phyloP scores from a whole-genome alignment of 2,797 vertebrate species.

The Rhabdomys pumilio region DNA sequence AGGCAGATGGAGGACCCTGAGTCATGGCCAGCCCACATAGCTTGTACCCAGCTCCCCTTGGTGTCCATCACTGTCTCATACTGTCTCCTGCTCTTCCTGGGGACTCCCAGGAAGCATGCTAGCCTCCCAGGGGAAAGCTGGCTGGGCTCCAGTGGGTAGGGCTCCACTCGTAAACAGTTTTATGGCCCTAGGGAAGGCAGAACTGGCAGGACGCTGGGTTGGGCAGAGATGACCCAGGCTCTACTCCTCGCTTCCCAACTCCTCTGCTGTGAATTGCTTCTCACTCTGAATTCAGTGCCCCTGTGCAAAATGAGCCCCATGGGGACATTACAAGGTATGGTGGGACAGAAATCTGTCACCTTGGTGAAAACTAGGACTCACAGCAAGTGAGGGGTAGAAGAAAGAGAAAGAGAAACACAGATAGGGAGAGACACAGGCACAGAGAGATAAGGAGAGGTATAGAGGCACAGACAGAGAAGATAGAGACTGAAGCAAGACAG shows the following conservation, averaged over 20 bases:
- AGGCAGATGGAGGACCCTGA: not conserved
- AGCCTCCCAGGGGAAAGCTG: not conserved
- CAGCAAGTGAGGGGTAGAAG: not conserved
- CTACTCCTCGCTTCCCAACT: not conserved
- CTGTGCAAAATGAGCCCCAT: rapidly evolving
- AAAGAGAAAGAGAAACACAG: not conserved
- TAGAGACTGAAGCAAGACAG: not conserved
- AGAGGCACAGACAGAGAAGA: not conserved
- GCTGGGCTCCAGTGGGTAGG: not conserved
- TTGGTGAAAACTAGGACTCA: not conserved
- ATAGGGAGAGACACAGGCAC: not conserved
- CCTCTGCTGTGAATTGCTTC: not conserved
- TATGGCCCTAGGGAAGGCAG: not conserved
- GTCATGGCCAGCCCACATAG: not conserved
- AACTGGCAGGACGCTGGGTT: not conserved
- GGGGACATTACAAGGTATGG: too few relatives aligned
- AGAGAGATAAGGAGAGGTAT: not conserved
- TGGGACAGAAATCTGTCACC: rapidly evolving
- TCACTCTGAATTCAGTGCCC: not conserved
- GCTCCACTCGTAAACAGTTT: constrained; percentile 5
- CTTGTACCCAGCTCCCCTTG: not conserved
- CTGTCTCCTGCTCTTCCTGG: not conserved
- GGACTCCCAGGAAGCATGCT: not conserved
- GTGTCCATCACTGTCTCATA: not conserved
- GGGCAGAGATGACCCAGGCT: not conserved